Conservation (phyloP, 2,797 vertebrate species). For the Paedocypris micromegethes region DNA sequence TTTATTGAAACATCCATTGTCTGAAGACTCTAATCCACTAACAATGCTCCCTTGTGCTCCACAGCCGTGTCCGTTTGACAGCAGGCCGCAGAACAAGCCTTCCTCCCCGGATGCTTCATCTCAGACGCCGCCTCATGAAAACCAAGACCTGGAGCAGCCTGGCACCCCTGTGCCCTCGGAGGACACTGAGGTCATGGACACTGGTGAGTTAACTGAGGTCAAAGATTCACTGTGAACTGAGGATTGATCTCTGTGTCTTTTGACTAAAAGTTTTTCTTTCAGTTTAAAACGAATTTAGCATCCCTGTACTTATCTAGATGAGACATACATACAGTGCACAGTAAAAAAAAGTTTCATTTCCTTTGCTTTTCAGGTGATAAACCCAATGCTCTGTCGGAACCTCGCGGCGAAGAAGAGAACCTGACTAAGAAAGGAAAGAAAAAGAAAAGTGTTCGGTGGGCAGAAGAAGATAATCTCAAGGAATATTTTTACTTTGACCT, state of each 20-base stretch:
- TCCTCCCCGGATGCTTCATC: conserved; percentile 76
- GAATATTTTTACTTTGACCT: conserved; percentile 92
- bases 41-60: conserved; percentile 4
- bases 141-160: conserved; percentile 78
- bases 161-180: conserved; percentile 85
- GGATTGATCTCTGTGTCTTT: too few species aligned
- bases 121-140: conserved; percentile 62
- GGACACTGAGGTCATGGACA: conserved; percentile 80
- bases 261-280: too few species aligned
- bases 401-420: conserved; percentile 69
- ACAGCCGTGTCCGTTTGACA: conserved; percentile 83
- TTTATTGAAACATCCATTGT: background rate
- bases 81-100: conserved; percentile 74
- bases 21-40: background rate
- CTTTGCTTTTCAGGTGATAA: conserved; percentile 58
- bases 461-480: conserved; percentile 83
- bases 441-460: conserved; percentile 87
- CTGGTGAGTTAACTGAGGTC: conserved; percentile 59
- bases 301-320: too few species aligned
- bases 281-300: too few species aligned
- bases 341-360: background rate
- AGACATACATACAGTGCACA: too few species aligned
- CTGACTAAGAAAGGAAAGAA: conserved; percentile 87
- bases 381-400: conserved; percentile 71
- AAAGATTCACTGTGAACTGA: background rate